Base-by-base conservation (phyloP, 2,113 vertebrate genomes). In the Caretta caretta region DNA sequence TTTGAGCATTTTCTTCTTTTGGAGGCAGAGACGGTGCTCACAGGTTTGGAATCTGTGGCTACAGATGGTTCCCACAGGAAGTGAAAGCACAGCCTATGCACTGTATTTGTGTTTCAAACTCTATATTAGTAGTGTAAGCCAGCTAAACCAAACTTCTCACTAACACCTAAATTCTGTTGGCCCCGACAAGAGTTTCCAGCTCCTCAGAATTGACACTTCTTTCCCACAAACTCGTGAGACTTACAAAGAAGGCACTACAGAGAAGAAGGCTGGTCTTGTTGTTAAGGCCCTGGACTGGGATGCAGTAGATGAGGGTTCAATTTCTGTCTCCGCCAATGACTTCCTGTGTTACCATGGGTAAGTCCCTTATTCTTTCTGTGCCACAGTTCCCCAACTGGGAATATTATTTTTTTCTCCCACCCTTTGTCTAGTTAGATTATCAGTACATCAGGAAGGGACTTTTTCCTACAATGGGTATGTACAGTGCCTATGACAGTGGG, bases 131-230 rank as follows among this genome's bases (percentile, higher is more conserved):
- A 79, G 81, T 1, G 11, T 27, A 65, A 93, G 38, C 51, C 51
- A 54, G 48, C 25, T 8, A 5, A 5, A 8, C 13, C 31, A 35
- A 16, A 29, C 72, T 25, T 25, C 72, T 25, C 22, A 25, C 42
- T 25, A 46, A 92, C 53, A 25, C 17, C 57, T 69, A 35, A 65
- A 27, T 20, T 65, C n/a, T 2, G 2, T 13, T 54, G 42, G 5
- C n/a, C 48, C 24, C 3, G 14, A n/a, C 24, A 89, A 59, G 75
- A 51, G 49, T 38, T 95, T 16, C 29, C 59, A 78, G 31, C 10
- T 80, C 72, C 49, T 72, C 42, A 25, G 17, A 14, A 83, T 0
- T 0, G 42, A 46, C 2, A 5, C 75, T n/a, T 24, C 11, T 78
- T 87, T 85, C 42, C 16, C 2, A 16, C 1, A 10, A 85, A 65